A percentile compares a stretch with the other conserved stretches of the same genome.
Evolutionary conservation across 2,113 vertebrate genomes (phyloP).

Genomic region (Syngnathus typhle): DNA sequence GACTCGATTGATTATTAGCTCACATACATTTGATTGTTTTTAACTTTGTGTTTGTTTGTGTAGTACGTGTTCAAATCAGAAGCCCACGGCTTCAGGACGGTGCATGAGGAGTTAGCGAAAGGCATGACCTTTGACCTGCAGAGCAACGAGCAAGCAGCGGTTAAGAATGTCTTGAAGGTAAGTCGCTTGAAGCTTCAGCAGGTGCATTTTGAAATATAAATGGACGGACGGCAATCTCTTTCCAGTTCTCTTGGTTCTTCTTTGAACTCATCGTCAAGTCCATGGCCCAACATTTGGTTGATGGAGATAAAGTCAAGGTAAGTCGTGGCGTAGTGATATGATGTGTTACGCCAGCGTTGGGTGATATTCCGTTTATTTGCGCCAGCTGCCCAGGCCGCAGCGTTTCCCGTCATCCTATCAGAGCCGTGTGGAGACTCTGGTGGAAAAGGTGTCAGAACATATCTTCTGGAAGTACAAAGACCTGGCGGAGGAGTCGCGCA

Average conservation of each 20-base stretch:
- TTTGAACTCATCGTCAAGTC: slow-evolving; percentile 91
- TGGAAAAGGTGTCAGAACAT: slow-evolving; percentile 85
- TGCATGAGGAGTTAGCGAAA: slow-evolving; percentile 89
- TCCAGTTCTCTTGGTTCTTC: slow-evolving; percentile 97
- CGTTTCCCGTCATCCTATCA: slow-evolving; percentile 89
- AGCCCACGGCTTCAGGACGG: slow-evolving; percentile 79
- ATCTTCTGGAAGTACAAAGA: slow-evolving; percentile 90
- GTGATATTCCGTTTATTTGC: neutral
- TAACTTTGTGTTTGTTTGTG: neutral
- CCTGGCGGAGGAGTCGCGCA: slow-evolving; percentile 83
- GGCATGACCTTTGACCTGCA: slow-evolving; percentile 87
- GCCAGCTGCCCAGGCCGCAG: slow-evolving; percentile 79
- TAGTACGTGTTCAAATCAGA: slow-evolving; percentile 92
- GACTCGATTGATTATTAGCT: neutral
- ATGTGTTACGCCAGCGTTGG: neutral
- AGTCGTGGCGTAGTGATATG: neutral
- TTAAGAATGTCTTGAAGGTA: slow-evolving; percentile 88
- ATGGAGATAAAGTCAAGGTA: slow-evolving; percentile 83
- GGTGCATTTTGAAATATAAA: neutral
- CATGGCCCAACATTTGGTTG: slow-evolving; percentile 88
- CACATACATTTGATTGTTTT: neutral
- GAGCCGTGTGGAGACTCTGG: slow-evolving; percentile 80
- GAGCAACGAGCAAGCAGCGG: slow-evolving; percentile 82
- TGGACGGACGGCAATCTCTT: neutral
- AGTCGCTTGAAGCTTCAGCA: slow-evolving; percentile 3